Percentiles rank a stretch among this genome's conserved stretches.
These are phyloP conservation scores for Porites australiensis DNA, from an alignment of 64 coral and sea anemone species.

Conservation along the genomic window DNA sequence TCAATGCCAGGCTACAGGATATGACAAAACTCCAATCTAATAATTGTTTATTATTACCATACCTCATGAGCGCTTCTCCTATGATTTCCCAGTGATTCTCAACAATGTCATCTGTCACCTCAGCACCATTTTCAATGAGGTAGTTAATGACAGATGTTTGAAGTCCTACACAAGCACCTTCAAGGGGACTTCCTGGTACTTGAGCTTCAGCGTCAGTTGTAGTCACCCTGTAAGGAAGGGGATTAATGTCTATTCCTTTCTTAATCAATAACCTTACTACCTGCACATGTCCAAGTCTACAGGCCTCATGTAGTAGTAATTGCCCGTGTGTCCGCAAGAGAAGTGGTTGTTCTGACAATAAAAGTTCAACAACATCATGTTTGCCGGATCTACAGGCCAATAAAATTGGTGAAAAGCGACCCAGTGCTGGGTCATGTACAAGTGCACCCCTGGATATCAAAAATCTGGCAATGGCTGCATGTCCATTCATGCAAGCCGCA, in stretches of 20 bases:
- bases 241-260: slow-evolving; percentile 84
- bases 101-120: slow-evolving; percentile 73
- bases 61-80: slow-evolving; percentile 88
- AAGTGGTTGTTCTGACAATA: slow-evolving; percentile 77
- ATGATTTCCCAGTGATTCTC: slow-evolving; percentile 81
- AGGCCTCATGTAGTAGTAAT: slow-evolving; percentile 68
- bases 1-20: too few relatives aligned
- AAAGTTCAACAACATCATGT: slow-evolving; percentile 71
- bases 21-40: too few relatives aligned
- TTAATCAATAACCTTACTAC: slow-evolving; percentile 82
- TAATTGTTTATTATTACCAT: neutral
- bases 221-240: neutral
- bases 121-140: slow-evolving; percentile 93
- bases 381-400: slow-evolving; percentile 81
- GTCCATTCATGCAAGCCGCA: slow-evolving; percentile 80
- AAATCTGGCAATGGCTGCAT: slow-evolving; percentile 75
- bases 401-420: slow-evolving; percentile 72
- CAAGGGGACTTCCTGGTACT: slow-evolving; percentile 48
- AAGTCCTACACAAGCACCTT: slow-evolving; percentile 82
- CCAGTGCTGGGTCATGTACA: slow-evolving; percentile 48
- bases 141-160: slow-evolving; percentile 75
- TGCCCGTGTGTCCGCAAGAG: slow-evolving; percentile 71
- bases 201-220: slow-evolving; percentile 8
- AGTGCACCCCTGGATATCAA: slow-evolving; percentile 69
- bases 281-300: slow-evolving; percentile 78